Conservation (phyloP, 1,140 invertebrate species). For the Drosophila setifemur region DNA sequence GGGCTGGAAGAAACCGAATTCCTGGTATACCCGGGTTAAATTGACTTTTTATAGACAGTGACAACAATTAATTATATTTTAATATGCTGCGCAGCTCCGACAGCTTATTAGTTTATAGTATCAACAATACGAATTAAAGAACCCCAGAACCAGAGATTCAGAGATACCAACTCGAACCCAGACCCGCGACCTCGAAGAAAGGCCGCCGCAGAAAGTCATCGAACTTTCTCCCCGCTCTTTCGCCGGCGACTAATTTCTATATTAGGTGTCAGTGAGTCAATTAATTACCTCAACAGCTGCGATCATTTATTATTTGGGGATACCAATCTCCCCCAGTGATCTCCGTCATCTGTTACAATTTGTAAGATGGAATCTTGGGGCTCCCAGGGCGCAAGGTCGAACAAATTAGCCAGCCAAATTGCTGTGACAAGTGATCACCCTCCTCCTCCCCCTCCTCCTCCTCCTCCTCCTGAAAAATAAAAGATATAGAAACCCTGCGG, state of each 20-base stretch:
- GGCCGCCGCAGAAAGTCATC: slow-evolving; percentile 72
- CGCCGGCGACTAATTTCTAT: slow-evolving; percentile 66
- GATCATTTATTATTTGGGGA: slow-evolving; percentile 39
- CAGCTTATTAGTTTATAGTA: slow-evolving; percentile 79
- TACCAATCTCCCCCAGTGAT: slow-evolving; percentile 10
- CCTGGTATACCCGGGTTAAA: slow-evolving; percentile 53
- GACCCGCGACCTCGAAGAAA: slow-evolving; percentile 52
- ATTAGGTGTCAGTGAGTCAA: slow-evolving; percentile 68
- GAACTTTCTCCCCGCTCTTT: slow-evolving; percentile 71
- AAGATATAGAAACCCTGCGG: neutral
- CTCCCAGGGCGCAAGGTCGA: slow-evolving; percentile 38
- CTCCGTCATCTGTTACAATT: slow-evolving; percentile 33
- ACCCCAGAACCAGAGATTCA: slow-evolving; percentile 9
- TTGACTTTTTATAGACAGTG: slow-evolving; percentile 80
- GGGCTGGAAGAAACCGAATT: slow-evolving; percentile 33
- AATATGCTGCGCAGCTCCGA: slow-evolving; percentile 65
- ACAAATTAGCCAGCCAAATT: slow-evolving; percentile 33
- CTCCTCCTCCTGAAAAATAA: neutral
- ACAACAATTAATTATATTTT: slow-evolving; percentile 81
- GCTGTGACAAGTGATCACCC: slow-evolving; percentile 26
- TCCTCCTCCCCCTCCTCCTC: neutral
- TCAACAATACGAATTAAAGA: slow-evolving; percentile 70
- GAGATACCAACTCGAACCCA: neutral
- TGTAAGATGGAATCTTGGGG: slow-evolving; percentile 10
- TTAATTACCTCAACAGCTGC: slow-evolving; percentile 42